A percentile compares a stretch with the other conserved stretches of the same genome.
These are phyloP conservation scores for Glossophaga mutica DNA, from an alignment of 2,797 vertebrate genomes.

Conservation along the genomic window DNA sequence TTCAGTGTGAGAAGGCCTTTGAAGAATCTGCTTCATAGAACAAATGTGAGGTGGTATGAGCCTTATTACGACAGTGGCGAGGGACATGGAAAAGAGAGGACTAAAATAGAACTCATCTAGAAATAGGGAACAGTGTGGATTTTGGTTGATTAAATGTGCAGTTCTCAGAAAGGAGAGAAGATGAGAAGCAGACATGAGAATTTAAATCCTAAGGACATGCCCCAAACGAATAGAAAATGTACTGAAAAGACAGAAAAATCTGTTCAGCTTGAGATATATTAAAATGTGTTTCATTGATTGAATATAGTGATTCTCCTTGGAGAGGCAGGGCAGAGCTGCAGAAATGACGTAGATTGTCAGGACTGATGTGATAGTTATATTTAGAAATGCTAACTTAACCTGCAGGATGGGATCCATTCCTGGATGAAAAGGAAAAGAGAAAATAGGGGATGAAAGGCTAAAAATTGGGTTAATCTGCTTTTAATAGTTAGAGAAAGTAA, in stretches of 20 bases:
- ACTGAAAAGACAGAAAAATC: background rate
- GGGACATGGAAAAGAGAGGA: background rate
- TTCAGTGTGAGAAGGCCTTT: background rate
- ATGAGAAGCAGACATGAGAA: background rate
- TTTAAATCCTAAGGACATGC: background rate
- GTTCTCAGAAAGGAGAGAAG: background rate
- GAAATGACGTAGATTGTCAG: background rate
- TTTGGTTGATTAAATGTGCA: background rate
- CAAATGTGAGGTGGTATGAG: background rate
- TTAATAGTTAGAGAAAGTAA: background rate
- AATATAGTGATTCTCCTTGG: conserved; percentile 13
- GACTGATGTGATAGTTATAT: background rate
- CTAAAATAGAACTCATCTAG: background rate
- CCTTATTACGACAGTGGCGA: background rate
- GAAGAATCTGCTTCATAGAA: background rate
- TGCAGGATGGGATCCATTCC: background rate
- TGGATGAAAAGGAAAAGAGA: background rate
- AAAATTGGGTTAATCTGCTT: background rate
- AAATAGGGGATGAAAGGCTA: background rate
- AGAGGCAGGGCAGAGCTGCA: background rate
- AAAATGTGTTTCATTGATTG: conserved; percentile 4
- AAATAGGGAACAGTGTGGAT: background rate
- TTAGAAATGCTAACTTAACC: conserved; percentile 23
- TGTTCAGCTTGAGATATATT: background rate
- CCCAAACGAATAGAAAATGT: background rate